Conservation (phyloP, 1,140 invertebrate genomes). For the Eciton burchellii region DNA sequence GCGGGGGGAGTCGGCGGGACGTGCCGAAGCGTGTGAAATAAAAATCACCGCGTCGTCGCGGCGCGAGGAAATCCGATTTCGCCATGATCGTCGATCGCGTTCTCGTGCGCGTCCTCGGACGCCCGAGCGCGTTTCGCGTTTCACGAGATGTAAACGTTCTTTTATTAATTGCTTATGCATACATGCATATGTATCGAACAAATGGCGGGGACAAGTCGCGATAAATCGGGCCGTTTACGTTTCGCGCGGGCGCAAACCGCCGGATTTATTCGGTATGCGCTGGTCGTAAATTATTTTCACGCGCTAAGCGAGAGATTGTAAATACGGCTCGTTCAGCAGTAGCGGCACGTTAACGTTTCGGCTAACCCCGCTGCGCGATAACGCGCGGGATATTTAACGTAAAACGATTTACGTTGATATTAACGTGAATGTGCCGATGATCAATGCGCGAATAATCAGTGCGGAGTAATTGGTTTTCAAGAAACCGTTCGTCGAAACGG, state of each 20-base stretch:
- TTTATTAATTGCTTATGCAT: slow-evolving; percentile 46
- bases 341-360: slow-evolving; percentile 24
- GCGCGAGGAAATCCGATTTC: too few species aligned
- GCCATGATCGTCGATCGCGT: too few species aligned
- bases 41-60: too few species aligned
- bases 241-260: slow-evolving; percentile 6
- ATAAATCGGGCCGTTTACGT: slow-evolving; percentile 45
- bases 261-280: slow-evolving; percentile 33
- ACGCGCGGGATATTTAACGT: slow-evolving; percentile 9
- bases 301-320: slow-evolving; percentile 45
- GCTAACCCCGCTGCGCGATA: neutral
- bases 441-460: too few species aligned
- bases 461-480: slow-evolving; percentile 4
- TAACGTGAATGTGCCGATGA: too few species aligned
- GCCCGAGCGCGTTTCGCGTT: neutral
- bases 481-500: neutral
- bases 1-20: too few species aligned
- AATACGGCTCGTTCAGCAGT: slow-evolving; percentile 41
- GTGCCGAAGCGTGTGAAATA: too few species aligned
- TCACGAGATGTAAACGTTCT: slow-evolving; percentile 19
- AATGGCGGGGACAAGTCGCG: slow-evolving; percentile 29
- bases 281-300: slow-evolving; percentile 54
- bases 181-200: slow-evolving; percentile 14
- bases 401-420: neutral
- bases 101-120: too few species aligned